These are phyloP conservation scores for Trogon melanurus DNA, from an alignment of 2,113 vertebrate species.

Conservation along the genomic window DNA sequence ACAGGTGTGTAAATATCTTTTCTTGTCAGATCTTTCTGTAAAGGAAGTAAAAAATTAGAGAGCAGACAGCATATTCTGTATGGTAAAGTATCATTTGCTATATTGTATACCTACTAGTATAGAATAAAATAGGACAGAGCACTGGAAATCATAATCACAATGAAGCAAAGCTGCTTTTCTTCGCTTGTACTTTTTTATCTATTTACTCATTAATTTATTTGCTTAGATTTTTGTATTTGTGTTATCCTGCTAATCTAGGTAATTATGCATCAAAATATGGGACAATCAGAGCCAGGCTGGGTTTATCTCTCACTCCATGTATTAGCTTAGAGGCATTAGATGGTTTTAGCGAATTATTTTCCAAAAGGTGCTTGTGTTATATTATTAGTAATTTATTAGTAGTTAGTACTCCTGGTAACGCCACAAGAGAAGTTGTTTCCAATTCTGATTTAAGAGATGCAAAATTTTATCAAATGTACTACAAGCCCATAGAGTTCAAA, in stretches of 20 bases:
- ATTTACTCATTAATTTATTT: not conserved
- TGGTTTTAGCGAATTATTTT: not conserved
- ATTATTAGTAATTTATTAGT: not conserved
- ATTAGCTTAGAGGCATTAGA: not conserved
- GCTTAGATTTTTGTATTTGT: not conserved
- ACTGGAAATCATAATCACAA: not conserved
- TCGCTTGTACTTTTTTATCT: not conserved
- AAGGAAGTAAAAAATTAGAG: not conserved
- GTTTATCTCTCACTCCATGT: not conserved
- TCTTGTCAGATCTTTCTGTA: not conserved
- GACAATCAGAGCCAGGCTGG: not conserved
- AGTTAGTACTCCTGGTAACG: not conserved
- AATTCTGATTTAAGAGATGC: not conserved
- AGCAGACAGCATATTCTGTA: accelerated
- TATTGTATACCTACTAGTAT: not conserved
- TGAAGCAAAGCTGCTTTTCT: not conserved
- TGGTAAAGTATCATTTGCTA: not conserved
- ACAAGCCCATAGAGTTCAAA: not conserved
- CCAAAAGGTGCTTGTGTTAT: not conserved
- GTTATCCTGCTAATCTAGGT: not conserved
- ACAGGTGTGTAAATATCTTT: not conserved
- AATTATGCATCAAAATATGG: not conserved
- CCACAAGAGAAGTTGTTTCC: not conserved
- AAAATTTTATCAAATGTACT: not conserved
- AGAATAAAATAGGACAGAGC: not conserved